Percentiles rank a stretch among this genome's conserved stretches.
Evolutionary conservation across 1,140 invertebrate species (phyloP).

Genomic region (Nephotettix cincticeps): DNA sequence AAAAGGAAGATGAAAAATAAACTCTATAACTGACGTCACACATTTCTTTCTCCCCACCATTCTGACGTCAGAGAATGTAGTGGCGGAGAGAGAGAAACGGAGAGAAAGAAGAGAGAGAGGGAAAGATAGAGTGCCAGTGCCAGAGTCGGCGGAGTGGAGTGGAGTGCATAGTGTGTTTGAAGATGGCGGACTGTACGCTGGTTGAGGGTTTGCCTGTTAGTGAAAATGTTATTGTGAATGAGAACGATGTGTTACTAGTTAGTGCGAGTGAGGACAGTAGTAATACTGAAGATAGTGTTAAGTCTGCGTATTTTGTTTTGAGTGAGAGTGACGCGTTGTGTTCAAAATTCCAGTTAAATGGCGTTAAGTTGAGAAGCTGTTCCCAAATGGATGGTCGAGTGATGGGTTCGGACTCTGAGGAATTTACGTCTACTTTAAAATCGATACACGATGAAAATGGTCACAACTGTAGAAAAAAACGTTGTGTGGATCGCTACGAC

Average conservation of each 20-base stretch:
- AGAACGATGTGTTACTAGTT: conserved; percentile 17
- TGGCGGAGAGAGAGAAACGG: too few relatives aligned
- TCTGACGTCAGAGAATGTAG: too few relatives aligned
- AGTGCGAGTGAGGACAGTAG: conserved; percentile 11
- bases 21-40: too few relatives aligned
- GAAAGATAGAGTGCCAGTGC: too few relatives aligned
- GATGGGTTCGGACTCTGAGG: conserved; percentile 29
- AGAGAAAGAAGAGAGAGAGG: too few relatives aligned
- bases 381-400: conserved; percentile 19
- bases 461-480: conserved; percentile 66
- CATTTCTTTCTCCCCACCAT: too few relatives aligned
- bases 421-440: conserved; percentile 24
- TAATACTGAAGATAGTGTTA: conserved; percentile 9
- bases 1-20: too few relatives aligned
- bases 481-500: conserved; percentile 83
- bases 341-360: conserved; percentile 29
- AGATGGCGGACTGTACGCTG: conserved; percentile 33
- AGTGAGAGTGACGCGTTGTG: conserved; percentile 24
- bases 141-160: neutral
- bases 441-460: conserved; percentile 30
- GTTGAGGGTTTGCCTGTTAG: conserved; percentile 21
- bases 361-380: conserved; percentile 23
- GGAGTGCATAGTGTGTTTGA: conserved; percentile 15
- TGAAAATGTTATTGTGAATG: conserved; percentile 24
- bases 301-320: conserved; percentile 13